phyloP scores from a whole-genome alignment of 35 echinoderm and acorn worm species.

The Holothuria glaberrima region DNA sequence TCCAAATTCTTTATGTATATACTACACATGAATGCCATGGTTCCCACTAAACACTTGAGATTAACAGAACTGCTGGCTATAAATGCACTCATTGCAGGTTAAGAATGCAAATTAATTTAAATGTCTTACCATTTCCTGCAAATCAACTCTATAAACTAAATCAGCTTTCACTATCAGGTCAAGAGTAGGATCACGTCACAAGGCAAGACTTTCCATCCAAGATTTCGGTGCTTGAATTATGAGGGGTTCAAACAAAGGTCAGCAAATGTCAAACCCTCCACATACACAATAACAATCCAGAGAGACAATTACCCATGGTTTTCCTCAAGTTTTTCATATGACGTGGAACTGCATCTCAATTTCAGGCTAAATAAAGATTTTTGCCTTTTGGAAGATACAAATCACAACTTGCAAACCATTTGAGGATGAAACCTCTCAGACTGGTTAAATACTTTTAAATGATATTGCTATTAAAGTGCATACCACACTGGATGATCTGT shows the following conservation, averaged over 20 bases:
- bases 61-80: slow-evolving; percentile 12
- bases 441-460: too few relatives aligned
- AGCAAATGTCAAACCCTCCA: slow-evolving; percentile 4
- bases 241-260: not conserved
- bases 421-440: too few relatives aligned
- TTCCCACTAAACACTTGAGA: slow-evolving; percentile 2
- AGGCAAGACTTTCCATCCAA: not conserved
- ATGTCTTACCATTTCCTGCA: not conserved
- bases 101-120: slow-evolving; percentile 42
- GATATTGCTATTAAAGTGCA: too few relatives aligned
- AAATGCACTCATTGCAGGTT: slow-evolving; percentile 39
- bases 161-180: slow-evolving; percentile 6
- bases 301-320: not conserved
- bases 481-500: too few relatives aligned
- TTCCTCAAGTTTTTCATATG: too few relatives aligned
- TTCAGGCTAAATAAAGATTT: too few relatives aligned
- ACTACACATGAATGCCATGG: not conserved
- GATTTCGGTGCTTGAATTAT: slow-evolving; percentile 18
- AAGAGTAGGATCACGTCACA: slow-evolving; percentile 19
- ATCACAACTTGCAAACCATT: too few relatives aligned
- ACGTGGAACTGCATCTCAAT: too few relatives aligned
- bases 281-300: not conserved
- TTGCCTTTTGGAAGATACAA: too few relatives aligned
- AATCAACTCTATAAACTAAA: slow-evolving; percentile 6
- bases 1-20: too few relatives aligned